phyloP scores from a whole-genome alignment of 2,113 vertebrate species.

The Saiga tatarica region DNA sequence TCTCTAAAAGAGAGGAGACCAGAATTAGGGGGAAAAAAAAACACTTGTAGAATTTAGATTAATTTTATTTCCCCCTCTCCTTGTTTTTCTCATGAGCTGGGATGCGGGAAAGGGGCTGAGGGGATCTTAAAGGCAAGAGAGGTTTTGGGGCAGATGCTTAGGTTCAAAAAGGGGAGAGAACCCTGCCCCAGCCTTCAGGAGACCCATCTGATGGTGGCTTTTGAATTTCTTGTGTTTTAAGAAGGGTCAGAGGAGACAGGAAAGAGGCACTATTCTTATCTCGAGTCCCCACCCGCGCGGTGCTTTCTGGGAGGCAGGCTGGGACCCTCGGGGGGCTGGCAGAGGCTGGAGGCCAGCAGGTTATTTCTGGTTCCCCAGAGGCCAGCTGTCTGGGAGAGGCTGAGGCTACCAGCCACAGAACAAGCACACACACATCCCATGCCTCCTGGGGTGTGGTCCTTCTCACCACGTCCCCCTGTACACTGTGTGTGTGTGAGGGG shows the following conservation, averaged over 20 bases:
- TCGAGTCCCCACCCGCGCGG: fast-evolving
- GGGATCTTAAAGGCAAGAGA: background rate
- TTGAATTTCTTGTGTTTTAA: background rate
- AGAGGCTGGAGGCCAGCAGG: background rate
- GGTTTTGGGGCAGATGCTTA: background rate
- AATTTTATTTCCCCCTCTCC: background rate
- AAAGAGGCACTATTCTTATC: background rate
- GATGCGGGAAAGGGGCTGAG: background rate
- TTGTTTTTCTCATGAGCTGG: background rate
- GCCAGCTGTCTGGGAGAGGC: background rate
- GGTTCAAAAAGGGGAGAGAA: background rate
- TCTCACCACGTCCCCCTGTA: background rate
- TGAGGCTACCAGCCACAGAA: background rate
- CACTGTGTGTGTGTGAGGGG: background rate
- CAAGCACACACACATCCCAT: background rate
- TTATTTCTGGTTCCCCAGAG: background rate
- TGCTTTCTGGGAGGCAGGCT: background rate
- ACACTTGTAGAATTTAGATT: background rate
- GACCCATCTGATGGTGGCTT: background rate
- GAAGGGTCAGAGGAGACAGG: background rate
- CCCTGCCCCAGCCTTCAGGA: background rate
- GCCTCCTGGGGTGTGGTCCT: background rate
- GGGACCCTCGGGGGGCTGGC: background rate
- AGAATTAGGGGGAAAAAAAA: background rate
- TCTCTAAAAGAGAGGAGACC: background rate